These are phyloP conservation scores for Erebia epiphron DNA, from an alignment of 2,888 invertebrate genomes.

Conservation along the genomic window DNA sequence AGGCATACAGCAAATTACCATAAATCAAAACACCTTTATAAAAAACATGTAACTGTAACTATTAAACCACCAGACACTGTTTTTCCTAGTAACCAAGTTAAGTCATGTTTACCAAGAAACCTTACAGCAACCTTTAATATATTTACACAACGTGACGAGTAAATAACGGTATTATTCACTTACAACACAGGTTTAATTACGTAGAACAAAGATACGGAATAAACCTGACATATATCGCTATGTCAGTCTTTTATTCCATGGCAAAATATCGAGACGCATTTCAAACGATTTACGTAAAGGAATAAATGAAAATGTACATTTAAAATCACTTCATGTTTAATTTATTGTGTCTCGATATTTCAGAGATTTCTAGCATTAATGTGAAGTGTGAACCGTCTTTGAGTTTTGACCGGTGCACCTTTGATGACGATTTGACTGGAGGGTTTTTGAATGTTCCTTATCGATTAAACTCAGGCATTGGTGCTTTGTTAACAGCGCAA, in stretches of 20 bases:
- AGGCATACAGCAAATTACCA: neutral
- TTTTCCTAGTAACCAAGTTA: neutral
- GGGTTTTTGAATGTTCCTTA: constrained; percentile 45
- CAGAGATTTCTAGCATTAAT: constrained; percentile 33
- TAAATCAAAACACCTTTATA: neutral
- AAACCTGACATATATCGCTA: neutral
- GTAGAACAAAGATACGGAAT: constrained; percentile 13
- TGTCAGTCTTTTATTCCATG: constrained; percentile 19
- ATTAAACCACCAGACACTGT: neutral
- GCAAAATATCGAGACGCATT: constrained; percentile 21
- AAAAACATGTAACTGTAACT: neutral
- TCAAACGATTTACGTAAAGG: constrained; percentile 38
- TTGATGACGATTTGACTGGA: constrained; percentile 48
- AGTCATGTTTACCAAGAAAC: constrained; percentile 15
- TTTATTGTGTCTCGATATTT: constrained; percentile 45
- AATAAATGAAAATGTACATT: constrained; percentile 51
- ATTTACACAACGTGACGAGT: constrained; percentile 30
- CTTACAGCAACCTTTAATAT: constrained; percentile 22
- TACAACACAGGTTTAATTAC: constrained; percentile 25
- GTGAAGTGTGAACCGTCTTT: constrained; percentile 41
- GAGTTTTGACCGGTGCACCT: constrained; percentile 58
- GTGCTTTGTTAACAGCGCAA: neutral
- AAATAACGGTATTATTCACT: constrained; percentile 35
- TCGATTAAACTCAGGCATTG: constrained; percentile 37
- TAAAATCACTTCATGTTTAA: constrained; percentile 47